Conservation (phyloP, 2,888 invertebrate genomes). For the Seira sanloemensis region DNA sequence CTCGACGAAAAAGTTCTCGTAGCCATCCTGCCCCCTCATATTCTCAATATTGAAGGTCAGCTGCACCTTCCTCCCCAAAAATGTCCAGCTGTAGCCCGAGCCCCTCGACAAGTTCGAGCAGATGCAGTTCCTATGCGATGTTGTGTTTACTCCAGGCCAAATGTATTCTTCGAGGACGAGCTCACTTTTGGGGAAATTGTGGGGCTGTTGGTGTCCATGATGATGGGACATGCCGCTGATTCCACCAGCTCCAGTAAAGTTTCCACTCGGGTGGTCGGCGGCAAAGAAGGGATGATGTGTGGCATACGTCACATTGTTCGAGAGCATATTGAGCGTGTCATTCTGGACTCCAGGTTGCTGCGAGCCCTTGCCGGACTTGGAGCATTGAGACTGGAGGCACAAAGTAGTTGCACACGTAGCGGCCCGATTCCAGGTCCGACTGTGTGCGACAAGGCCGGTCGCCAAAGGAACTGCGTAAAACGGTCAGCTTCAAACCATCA, state of each 20-base stretch:
- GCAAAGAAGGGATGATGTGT: constrained; percentile 40
- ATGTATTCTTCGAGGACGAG: constrained; percentile 69
- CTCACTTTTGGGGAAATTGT: constrained; percentile 47
- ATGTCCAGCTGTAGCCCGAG: constrained; percentile 65
- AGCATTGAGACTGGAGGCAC: constrained; percentile 14
- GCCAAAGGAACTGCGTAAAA: constrained; percentile 69
- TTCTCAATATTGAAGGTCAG: constrained; percentile 65
- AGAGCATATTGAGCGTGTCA: constrained; percentile 32
- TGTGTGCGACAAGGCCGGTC: constrained; percentile 69
- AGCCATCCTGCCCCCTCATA: constrained; percentile 70
- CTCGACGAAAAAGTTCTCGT: constrained; percentile 71
- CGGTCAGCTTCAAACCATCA: constrained; percentile 65
- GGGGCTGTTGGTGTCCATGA: constrained; percentile 16
- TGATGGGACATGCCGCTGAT: constrained; percentile 23
- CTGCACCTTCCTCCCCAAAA: constrained; percentile 69
- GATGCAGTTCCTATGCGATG: constrained; percentile 69
- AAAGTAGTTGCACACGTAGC: constrained; percentile 69
- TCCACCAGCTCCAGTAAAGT: constrained; percentile 29
- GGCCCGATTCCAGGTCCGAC: constrained; percentile 70
- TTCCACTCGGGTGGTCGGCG: constrained; percentile 37
- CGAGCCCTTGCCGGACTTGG: not conserved
- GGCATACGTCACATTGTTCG: constrained; percentile 11
- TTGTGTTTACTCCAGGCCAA: constrained; percentile 69
- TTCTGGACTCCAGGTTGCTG: not conserved
- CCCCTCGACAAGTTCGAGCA: constrained; percentile 69